A percentile compares a stretch with the other conserved stretches of the same genome.
These are phyloP conservation scores for Semaprochilodus insignis DNA, from an alignment of 2,797 vertebrate genomes.

Conservation along the genomic window DNA sequence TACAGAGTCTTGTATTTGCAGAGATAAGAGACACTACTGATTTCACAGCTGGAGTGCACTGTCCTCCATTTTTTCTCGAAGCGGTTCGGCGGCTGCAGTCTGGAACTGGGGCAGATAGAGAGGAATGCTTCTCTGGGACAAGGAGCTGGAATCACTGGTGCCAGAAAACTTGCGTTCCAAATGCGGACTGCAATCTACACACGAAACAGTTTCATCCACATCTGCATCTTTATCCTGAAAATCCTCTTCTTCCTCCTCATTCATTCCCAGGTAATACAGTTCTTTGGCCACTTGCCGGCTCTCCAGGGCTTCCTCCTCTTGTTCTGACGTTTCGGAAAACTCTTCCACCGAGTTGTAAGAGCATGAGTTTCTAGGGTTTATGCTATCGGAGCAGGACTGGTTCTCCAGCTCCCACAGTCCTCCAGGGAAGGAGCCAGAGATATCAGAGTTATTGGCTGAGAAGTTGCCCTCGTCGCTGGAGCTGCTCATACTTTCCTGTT, in stretches of 20 bases:
- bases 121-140: constrained; percentile 56
- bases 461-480: constrained; percentile 80
- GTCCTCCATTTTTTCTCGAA: constrained; percentile 66
- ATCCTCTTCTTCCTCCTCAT: constrained; percentile 66
- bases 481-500: constrained; percentile 68
- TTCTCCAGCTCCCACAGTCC: constrained; percentile 81
- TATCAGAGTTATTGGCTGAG: constrained; percentile 77
- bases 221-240: constrained; percentile 57
- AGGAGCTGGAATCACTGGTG: constrained; percentile 58
- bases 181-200: constrained; percentile 69
- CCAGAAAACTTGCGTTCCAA: constrained; percentile 49
- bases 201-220: constrained; percentile 48
- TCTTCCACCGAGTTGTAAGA: constrained; percentile 84
- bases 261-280: constrained; percentile 81
- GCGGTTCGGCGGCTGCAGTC: constrained; percentile 69
- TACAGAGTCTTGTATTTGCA: constrained; percentile 13
- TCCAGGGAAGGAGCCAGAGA: constrained; percentile 74
- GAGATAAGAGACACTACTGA: constrained; percentile 10
- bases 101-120: constrained; percentile 92
- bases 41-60: constrained; percentile 46
- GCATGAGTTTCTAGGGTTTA: constrained; percentile 71
- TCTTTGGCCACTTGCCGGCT: constrained; percentile 64
- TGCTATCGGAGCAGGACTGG: constrained; percentile 59
- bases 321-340: constrained; percentile 83
- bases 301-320: constrained; percentile 68